Evolutionary conservation across 2,888 invertebrate genomes (phyloP), one percentile per base, ranked within the genome.

Genomic region (Labia minor): DNA sequence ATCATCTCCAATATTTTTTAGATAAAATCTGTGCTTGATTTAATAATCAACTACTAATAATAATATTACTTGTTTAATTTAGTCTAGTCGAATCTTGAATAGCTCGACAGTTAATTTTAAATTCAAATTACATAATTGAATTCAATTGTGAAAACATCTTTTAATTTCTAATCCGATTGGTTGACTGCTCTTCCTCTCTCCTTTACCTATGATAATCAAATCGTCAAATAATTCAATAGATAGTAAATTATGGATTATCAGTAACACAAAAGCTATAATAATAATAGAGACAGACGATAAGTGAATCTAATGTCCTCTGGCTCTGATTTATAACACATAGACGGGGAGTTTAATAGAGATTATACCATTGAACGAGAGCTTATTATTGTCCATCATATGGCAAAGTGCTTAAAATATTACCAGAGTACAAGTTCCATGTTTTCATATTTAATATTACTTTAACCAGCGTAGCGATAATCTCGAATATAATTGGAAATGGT

Each of bases 201-300:
- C 16, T 14, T 49, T 3, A 11, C 49, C 16, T 11, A 49, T 49
- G 49, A 49, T 49, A 49, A 49, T 49, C 49, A 16, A 49, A 49
- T 49, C 49, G 49, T 49, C 49, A 49, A 49, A 49, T 49, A 49
- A 49, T 49, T 49, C 49, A 49, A 49, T 49, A 49, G 49, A 49
- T 49, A 49, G 49, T 49, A 49, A 49, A 49, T 49, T 49, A 49
- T 49, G 49, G 49, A 49, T 49, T 49, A 49, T 49, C 49, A 49
- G 49, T 10, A 49, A n/a, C 49, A 49, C 49, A 49, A 49, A 49
- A 49, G 49, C 49, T 49, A 49, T 49, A 49, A 49, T 49, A 49
- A 49, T 49, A 49, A 49, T 49, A 49, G 49, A 49, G 49, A 49
- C 49, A 49, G 49, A 49, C 49, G 49, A 49, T 49, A 49, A 49